phyloP scores from a whole-genome alignment of 1,140 invertebrate species.

The Monochamus saltuarius region DNA sequence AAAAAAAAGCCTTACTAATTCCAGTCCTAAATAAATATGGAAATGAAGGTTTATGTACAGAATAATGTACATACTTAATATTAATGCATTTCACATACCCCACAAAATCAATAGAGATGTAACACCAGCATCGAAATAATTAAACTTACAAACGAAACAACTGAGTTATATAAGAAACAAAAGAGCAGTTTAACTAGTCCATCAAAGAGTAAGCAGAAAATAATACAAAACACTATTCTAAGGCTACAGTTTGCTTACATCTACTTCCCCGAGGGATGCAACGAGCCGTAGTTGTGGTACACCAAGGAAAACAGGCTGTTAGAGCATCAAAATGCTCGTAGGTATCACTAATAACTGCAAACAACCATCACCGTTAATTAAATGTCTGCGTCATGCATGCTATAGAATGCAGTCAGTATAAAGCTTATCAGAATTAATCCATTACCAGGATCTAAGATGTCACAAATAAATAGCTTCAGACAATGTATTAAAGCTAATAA shows the following conservation, averaged over 20 bases:
- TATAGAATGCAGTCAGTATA: too few relatives aligned
- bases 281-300: constrained; percentile 55
- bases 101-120: too few relatives aligned
- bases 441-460: too few relatives aligned
- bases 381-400: too few relatives aligned
- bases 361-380: neutral
- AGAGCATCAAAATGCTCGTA: constrained; percentile 70
- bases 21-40: too few relatives aligned
- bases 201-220: neutral
- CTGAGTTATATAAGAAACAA: constrained; percentile 8
- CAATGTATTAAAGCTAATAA: too few relatives aligned
- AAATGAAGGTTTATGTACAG: too few relatives aligned
- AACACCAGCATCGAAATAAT: neutral
- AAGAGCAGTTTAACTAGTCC: constrained; percentile 2
- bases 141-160: neutral
- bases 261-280: constrained; percentile 53
- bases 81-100: too few relatives aligned
- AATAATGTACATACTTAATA: too few relatives aligned
- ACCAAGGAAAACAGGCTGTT: constrained; percentile 71
- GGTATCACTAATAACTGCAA: constrained; percentile 60
- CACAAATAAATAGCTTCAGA: too few relatives aligned
- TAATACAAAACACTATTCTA: neutral
- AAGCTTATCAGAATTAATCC: too few relatives aligned
- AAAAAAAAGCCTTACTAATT: too few relatives aligned
- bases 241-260: constrained; percentile 47